Conservation (phyloP, 2,113 vertebrate species). For the Orthonyx spaldingii region DNA sequence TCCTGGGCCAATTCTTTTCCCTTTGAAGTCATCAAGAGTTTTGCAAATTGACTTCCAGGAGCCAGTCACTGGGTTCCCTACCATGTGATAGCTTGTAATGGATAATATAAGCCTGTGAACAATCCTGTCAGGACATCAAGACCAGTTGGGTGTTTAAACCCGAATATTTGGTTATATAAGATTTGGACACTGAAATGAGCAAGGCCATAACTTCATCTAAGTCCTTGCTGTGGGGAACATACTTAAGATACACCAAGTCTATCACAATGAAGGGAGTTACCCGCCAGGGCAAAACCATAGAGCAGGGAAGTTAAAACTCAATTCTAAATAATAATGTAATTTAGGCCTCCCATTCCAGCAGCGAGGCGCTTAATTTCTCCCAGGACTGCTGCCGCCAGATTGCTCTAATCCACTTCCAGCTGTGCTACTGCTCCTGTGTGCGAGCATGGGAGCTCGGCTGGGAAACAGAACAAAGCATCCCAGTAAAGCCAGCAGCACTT, state of each 20-base stretch:
- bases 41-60: slow-evolving; percentile 5
- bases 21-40: slow-evolving; percentile 26
- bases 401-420: slow-evolving; percentile 60
- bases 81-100: not conserved
- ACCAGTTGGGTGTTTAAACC: not conserved
- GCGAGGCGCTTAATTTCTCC: slow-evolving; percentile 37
- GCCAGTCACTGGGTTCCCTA: not conserved
- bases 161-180: not conserved
- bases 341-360: slow-evolving; percentile 41
- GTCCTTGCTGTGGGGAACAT: not conserved
- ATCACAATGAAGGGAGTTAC: not conserved
- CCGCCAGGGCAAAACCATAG: not conserved
- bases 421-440: slow-evolving; percentile 48
- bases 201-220: not conserved
- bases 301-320: slow-evolving; percentile 28
- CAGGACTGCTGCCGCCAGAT: slow-evolving; percentile 39
- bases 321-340: slow-evolving; percentile 44
- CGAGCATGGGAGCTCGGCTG: not conserved
- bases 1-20: not conserved
- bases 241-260: not conserved
- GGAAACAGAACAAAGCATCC: slow-evolving; percentile 62
- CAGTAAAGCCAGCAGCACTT: slow-evolving; percentile 51
- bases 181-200: not conserved
- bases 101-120: not conserved
- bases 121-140: not conserved